Evolutionary conservation across 2,113 vertebrate genomes (phyloP).

Genomic region (Sterrhoptilus dennistouni): DNA sequence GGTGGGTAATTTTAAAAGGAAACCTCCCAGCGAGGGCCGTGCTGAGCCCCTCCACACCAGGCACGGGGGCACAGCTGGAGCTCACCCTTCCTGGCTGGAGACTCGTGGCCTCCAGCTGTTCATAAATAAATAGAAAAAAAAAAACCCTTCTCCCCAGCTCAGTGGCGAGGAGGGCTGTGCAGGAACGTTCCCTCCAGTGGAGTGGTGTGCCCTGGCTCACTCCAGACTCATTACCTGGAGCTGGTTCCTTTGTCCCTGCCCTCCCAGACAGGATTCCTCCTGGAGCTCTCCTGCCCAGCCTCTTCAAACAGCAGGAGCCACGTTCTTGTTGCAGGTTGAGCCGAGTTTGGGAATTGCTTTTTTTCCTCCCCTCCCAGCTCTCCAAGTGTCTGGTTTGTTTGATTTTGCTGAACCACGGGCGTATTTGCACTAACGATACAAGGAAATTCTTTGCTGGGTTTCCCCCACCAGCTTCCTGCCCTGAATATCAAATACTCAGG

Average conservation of each 20-base stretch:
- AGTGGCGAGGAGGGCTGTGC: rapidly evolving
- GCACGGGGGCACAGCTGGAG: rapidly evolving
- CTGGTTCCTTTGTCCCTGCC: neutral
- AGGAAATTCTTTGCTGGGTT: neutral
- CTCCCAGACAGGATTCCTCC: neutral
- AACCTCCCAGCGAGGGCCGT: rapidly evolving
- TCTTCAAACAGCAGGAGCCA: neutral
- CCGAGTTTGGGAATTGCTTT: neutral
- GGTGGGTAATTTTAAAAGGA: rapidly evolving
- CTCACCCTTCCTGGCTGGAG: neutral
- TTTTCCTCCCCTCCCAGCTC: neutral
- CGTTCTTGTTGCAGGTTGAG: neutral
- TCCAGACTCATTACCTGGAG: neutral
- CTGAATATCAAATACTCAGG: neutral
- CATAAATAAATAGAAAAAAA: rapidly evolving
- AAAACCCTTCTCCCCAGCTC: neutral
- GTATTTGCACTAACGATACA: neutral
- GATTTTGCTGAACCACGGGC: neutral
- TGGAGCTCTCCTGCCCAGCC: neutral
- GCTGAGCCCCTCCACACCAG: neutral
- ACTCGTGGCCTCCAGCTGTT: neutral
- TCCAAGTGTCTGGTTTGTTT: neutral
- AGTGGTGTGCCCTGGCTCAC: neutral
- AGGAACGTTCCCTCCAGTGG: neutral
- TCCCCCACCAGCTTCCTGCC: neutral